A percentile compares a stretch with the other conserved stretches of the same genome.
Conservation (phyloP, 2,888 invertebrate species). For the Oxycera nigricornis region DNA sequence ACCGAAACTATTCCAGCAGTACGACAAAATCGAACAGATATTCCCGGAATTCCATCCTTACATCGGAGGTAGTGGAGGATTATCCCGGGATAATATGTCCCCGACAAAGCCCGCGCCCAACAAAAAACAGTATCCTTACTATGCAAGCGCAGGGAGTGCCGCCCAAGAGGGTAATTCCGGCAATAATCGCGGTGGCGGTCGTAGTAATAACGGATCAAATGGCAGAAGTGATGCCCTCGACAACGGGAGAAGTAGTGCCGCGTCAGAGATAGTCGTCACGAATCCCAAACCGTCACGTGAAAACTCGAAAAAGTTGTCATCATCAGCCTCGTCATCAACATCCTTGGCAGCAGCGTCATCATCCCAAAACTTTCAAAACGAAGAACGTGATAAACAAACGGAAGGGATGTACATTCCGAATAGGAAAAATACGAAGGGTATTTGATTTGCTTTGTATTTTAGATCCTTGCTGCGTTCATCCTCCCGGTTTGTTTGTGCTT, state of each 20-base stretch:
- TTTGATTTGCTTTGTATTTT: conserved; percentile 37
- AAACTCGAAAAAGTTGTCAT: conserved; percentile 59
- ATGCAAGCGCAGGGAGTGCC: background rate
- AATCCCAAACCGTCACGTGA: conserved; percentile 58
- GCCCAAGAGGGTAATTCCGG: background rate
- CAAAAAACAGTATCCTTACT: conserved; percentile 41
- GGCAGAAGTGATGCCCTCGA: conserved; percentile 43
- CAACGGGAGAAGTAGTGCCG: conserved; percentile 43
- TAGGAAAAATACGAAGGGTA: conserved; percentile 53
- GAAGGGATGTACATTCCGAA: conserved; percentile 50
- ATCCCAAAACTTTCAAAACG: conserved; percentile 50
- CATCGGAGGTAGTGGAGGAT: conserved; percentile 49
- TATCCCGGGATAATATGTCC: conserved; percentile 30
- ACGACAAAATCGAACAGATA: conserved; percentile 78
- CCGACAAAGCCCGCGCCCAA: conserved; percentile 28
- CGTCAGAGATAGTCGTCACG: conserved; percentile 20
- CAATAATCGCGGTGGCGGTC: conserved; percentile 31
- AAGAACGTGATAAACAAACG: conserved; percentile 43
- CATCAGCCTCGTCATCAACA: conserved; percentile 35
- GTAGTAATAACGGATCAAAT: conserved; percentile 32
- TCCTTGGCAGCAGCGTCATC: background rate
- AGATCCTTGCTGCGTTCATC: conserved; percentile 46
- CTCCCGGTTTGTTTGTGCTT: background rate
- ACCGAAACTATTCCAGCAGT: conserved; percentile 75
- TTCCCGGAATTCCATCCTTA: conserved; percentile 73